These are phyloP conservation scores for Magallana angulata DNA, from an alignment of 1,140 invertebrate species.

Conservation along the genomic window DNA sequence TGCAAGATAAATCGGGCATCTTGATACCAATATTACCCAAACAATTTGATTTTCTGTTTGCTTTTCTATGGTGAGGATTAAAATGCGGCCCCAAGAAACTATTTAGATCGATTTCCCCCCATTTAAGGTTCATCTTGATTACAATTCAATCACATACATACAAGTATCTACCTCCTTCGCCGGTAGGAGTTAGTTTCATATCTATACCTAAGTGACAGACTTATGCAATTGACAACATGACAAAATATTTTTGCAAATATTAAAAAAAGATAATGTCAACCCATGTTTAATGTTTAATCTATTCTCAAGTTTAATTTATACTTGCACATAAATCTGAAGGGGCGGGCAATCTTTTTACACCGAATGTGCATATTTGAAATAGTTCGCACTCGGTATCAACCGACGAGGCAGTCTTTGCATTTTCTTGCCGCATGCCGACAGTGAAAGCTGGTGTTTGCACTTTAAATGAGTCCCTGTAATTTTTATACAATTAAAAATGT, in stretches of 20 bases:
- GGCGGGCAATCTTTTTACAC: constrained; percentile 3
- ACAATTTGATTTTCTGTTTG: constrained; percentile 35
- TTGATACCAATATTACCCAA: constrained; percentile 38
- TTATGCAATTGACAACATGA: constrained; percentile 34
- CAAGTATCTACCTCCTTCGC: neutral
- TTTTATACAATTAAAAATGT: constrained; percentile 33
- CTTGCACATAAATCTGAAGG: constrained; percentile 21
- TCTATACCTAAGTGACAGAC: constrained; percentile 29
- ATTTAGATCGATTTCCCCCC: constrained; percentile 27
- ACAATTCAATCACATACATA: constrained; percentile 25
- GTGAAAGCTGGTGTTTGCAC: constrained; percentile 21
- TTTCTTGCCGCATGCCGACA: constrained; percentile 5
- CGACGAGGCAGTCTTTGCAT: neutral
- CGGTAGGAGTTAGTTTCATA: neutral
- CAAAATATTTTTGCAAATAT: constrained; percentile 37
- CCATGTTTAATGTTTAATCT: constrained; percentile 30
- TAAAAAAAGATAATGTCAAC: constrained; percentile 19
- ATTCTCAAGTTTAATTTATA: constrained; percentile 28
- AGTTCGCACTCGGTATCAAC: constrained; percentile 10
- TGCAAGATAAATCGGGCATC: constrained; percentile 34
- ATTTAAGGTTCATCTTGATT: constrained; percentile 37
- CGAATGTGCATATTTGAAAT: constrained; percentile 27
- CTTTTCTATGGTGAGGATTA: constrained; percentile 26
- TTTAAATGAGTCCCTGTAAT: constrained; percentile 27
- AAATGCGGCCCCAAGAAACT: constrained; percentile 26